Conservation (phyloP, 2,888 invertebrate species). For the Clitarchus hookeri region DNA sequence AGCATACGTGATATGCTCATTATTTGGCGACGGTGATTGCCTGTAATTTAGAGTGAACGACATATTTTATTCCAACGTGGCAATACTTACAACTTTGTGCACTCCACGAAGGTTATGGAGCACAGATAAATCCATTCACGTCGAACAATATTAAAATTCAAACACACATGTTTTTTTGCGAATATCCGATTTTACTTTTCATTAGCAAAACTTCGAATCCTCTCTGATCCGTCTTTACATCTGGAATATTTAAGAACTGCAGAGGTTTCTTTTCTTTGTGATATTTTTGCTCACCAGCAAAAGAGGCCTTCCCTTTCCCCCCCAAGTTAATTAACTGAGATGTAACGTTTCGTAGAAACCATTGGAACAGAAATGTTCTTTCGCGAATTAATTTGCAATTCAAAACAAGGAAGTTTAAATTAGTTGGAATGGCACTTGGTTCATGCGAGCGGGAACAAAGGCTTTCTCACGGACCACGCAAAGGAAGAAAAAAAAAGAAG, state of each 20-base stretch:
- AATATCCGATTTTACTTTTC: no score
- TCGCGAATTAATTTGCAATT: constrained; percentile 8
- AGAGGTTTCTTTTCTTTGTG: not conserved
- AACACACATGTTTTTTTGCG: no score
- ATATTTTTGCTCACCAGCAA: not conserved
- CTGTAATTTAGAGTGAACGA: no score
- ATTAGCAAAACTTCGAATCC: not conserved
- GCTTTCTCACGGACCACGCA: not conserved
- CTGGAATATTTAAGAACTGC: not conserved
- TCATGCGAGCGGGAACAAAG: not conserved
- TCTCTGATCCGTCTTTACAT: not conserved
- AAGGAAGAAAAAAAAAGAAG: not conserved
- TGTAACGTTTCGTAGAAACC: not conserved
- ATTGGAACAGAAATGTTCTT: not conserved
- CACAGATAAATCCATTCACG: no score
- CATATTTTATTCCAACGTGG: no score
- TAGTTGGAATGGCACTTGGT: not conserved
- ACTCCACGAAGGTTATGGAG: no score
- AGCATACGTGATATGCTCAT: no score
- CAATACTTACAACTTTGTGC: no score
- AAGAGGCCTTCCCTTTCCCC: not conserved
- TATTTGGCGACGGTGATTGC: no score
- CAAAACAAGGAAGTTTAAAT: constrained; percentile 11
- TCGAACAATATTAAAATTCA: no score
- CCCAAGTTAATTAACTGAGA: not conserved